A percentile compares a stretch with the other conserved stretches of the same genome.
phyloP scores from a whole-genome alignment of 1,140 invertebrate species.

The Asobara japonica region DNA sequence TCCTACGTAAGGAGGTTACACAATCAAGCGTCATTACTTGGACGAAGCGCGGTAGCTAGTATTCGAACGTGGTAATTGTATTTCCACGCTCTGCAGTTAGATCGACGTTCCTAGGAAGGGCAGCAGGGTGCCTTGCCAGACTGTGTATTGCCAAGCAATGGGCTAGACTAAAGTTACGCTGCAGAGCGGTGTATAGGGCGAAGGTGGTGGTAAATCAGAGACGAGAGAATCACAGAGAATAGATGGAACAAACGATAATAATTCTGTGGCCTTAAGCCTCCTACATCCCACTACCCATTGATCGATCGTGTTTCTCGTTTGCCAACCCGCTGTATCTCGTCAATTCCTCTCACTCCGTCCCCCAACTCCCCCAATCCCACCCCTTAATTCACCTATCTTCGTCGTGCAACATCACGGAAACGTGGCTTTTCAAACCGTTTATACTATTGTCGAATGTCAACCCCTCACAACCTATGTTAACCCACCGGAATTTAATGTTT shows the following conservation, averaged over 20 bases:
- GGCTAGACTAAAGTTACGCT: constrained; percentile 14
- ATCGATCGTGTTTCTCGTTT: constrained; percentile 13
- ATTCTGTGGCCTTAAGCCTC: constrained; percentile 11
- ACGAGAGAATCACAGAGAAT: not conserved
- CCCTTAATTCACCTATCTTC: no score
- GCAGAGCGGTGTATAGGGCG: not conserved
- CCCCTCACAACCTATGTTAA: not conserved
- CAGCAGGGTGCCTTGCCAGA: not conserved
- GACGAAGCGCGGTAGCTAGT: constrained; percentile 3
- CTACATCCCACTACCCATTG: not conserved
- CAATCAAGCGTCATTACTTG: constrained; percentile 11
- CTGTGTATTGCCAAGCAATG: not conserved
- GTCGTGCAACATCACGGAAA: not conserved
- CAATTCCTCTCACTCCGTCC: no score
- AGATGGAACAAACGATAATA: constrained; percentile 20
- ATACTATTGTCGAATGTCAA: constrained; percentile 3
- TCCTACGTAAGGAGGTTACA: constrained; percentile 1
- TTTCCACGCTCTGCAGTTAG: constrained; percentile 11
- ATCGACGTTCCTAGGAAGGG: not conserved
- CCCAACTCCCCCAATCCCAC: no score
- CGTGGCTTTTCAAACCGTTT: constrained; percentile 19
- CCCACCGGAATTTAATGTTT: constrained; percentile 16
- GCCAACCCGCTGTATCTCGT: not conserved
- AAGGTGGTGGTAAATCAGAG: not conserved
- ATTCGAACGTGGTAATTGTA: constrained; percentile 10